Base-by-base conservation (phyloP, 2,797 vertebrate species). In the Megalops cyprinoides region DNA sequence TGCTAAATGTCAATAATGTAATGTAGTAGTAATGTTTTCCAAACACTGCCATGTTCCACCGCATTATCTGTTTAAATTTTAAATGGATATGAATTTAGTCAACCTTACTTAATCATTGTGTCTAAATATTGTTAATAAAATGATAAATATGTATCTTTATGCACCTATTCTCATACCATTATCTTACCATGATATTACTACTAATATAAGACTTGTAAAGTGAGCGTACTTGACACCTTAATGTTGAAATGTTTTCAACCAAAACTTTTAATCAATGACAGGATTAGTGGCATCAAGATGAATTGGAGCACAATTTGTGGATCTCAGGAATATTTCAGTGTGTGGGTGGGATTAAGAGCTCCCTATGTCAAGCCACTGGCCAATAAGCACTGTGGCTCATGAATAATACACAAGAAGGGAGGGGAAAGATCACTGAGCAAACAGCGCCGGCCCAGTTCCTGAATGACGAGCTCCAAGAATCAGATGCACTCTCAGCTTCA, bases 361-460 rank as follows among this genome's bases (percentile, higher is more conserved):
- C 60, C 53, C 58, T 69, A 71, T 39, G 28, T n/a, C 31, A 31
- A 42, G 18, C 18, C 55, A 25, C 42, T 53, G 44, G 12, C 81
- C 77, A 82, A 55, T 55, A 69, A 56, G 48, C 31, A 56, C 5
- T 56, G 77, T 8, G 25, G 71, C 8, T 75, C 44, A 28, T 81
- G 31, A 81, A 81, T 75, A 81, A 81, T 80, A 42, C 31, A 31
- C 15, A 10, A 60, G 25, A 44, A 60, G 20, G 79, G 73, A 62
- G 44, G 79, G 15, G 42, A 42, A 44, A 44, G 28, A 58, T 55
- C 42, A 28, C 55, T n/a, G 67, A 60, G 42, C n/a, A 12, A 25
- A 28, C 23, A 44, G 62, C 76, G 37, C 58, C 79, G n/a, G 44
- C 56, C 74, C 71, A 76, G 74, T 76, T 81, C 74, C 79, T 81